phyloP scores from a whole-genome alignment of 2,888 invertebrate genomes.

The Plebejus melissa region DNA sequence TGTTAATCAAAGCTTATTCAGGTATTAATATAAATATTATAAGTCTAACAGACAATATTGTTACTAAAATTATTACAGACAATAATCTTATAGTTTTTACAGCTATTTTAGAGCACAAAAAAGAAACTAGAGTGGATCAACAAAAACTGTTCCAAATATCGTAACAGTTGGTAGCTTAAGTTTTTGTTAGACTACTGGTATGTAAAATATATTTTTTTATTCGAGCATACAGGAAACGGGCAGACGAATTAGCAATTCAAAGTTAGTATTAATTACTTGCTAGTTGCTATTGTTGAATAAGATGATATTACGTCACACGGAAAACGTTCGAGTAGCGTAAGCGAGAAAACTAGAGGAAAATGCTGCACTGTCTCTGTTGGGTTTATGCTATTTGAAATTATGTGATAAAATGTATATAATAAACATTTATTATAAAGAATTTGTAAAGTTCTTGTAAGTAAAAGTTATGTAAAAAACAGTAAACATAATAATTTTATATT shows the following conservation, averaged over 20 bases:
- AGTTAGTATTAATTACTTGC: slow-evolving; percentile 22
- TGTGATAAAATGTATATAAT: neutral
- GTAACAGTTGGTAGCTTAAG: neutral
- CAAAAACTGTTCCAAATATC: neutral
- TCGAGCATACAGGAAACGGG: slow-evolving; percentile 9
- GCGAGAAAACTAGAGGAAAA: neutral
- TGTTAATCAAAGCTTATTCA: too few relatives aligned
- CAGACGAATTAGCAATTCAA: slow-evolving; percentile 26
- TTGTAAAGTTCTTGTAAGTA: too few relatives aligned
- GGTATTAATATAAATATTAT: too few relatives aligned
- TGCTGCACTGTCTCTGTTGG: neutral
- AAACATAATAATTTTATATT: too few relatives aligned
- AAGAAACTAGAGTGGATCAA: neutral
- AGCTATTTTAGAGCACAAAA: neutral
- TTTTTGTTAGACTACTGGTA: slow-evolving; percentile 1
- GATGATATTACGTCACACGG: slow-evolving; percentile 4
- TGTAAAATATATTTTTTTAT: slow-evolving; percentile 4
- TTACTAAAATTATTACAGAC: too few relatives aligned
- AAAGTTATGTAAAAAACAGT: too few relatives aligned
- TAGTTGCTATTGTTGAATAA: slow-evolving; percentile 22
- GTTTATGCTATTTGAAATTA: neutral
- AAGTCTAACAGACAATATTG: too few relatives aligned
- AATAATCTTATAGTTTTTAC: too few relatives aligned
- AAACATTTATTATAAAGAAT: too few relatives aligned
- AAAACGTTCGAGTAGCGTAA: neutral